These are phyloP conservation scores for Timandra comae DNA, from an alignment of 2,888 invertebrate species.

Conservation along the genomic window DNA sequence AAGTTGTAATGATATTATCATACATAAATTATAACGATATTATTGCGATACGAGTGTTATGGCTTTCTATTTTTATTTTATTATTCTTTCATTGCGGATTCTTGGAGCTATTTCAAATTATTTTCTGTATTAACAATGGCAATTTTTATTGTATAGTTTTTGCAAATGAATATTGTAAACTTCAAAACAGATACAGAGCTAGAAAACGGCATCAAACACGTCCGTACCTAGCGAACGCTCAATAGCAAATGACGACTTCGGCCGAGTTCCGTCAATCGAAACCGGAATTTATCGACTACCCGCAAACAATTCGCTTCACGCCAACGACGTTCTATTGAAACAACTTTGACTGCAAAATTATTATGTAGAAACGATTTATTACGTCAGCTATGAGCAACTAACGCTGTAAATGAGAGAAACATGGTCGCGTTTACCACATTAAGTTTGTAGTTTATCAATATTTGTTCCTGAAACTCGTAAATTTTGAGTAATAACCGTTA, in stretches of 20 bases:
- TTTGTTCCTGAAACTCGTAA: conserved; percentile 20
- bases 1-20: neutral
- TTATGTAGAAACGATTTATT: conserved; percentile 25
- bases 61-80: no score
- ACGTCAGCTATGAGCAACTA: conserved; percentile 13
- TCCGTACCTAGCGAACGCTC: conserved; percentile 26
- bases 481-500: conserved; percentile 24
- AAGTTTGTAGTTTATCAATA: conserved; percentile 14
- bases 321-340: conserved; percentile 31
- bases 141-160: no score
- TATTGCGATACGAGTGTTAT: no score
- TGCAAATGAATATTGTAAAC: no score
- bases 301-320: conserved; percentile 41
- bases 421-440: conserved; percentile 10
- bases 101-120: no score
- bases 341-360: conserved; percentile 32
- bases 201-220: no score
- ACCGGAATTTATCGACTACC: conserved; percentile 56
- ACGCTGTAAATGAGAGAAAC: conserved; percentile 7
- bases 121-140: neutral
- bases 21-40: no score
- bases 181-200: no score
- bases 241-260: conserved; percentile 41
- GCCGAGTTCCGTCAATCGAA: conserved; percentile 44
- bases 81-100: no score